A percentile compares a stretch with the other conserved stretches of the same genome.
Conservation (phyloP, 2,113 vertebrate species). For the Pedionomus torquatus region DNA sequence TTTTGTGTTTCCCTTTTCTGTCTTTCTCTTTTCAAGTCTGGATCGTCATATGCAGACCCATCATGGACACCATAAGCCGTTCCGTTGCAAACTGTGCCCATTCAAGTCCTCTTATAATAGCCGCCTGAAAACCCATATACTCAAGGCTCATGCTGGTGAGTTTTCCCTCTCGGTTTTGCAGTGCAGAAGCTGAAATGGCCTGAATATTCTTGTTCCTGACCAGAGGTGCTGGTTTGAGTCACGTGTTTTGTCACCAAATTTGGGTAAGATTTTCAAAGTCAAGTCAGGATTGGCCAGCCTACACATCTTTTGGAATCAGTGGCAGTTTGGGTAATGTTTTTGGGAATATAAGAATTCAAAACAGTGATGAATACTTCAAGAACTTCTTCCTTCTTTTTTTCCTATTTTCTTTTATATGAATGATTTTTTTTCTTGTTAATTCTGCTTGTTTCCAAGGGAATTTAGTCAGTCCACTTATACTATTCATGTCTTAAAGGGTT, state of each 20-base stretch:
- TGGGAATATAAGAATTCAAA: background rate
- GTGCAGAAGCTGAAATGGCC: background rate
- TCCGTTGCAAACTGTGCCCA: slow-evolving; percentile 97
- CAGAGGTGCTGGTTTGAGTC: background rate
- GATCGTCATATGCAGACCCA: slow-evolving; percentile 98
- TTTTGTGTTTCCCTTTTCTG: background rate
- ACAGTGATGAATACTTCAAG: background rate
- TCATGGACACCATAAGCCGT: slow-evolving; percentile 97
- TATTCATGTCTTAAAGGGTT: rapidly evolving
- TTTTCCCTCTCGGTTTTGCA: slow-evolving; percentile 9
- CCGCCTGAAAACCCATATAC: slow-evolving; percentile 95
- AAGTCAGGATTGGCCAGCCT: background rate
- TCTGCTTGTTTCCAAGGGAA: background rate
- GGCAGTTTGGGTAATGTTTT: background rate
- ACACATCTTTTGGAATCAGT: background rate
- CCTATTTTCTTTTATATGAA: background rate
- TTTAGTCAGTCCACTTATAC: rapidly evolving
- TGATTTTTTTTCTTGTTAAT: background rate
- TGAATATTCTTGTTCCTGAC: background rate
- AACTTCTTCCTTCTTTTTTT: background rate
- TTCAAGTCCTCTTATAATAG: slow-evolving; percentile 98
- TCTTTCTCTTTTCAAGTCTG: slow-evolving; percentile 77
- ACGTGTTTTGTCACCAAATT: background rate
- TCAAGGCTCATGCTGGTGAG: slow-evolving; percentile 95
- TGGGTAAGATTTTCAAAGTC: slow-evolving; percentile 22